Evolutionary conservation across 2,113 vertebrate genomes (phyloP), one percentile per base, ranked within the genome.

Genomic region (Spea multiplicata): DNA sequence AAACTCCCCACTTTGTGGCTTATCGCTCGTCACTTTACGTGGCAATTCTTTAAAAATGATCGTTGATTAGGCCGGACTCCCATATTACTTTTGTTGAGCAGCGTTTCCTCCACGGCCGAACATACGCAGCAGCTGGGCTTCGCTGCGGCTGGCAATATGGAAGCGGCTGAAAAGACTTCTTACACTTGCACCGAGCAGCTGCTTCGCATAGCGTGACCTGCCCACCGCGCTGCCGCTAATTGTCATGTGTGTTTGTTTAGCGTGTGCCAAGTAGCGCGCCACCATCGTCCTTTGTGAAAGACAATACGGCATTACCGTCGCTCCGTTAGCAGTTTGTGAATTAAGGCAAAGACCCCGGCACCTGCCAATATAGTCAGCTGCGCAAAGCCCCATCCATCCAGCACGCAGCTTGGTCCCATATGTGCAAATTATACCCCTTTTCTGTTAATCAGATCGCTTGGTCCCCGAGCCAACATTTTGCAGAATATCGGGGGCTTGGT

Each of bases 331-430:
- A 46, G 48, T 66, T 52, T 73, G 49, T 80, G 62, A 7, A 53
- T 45, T 64, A 48, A 14, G 48, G 46, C 55, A 71, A 49, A 48
- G 47, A 7, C 66, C 71, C 52, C 48, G 16, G 44, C 66, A 47
- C 30, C 10, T 80, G 76, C 77, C 77, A 80, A 45, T 66, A 8
- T 64, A 65, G 48, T 79, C 70, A 80, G 71, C 62, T 72, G 77
- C 55, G 70, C 72, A 30, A 46, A 57, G 49, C 70, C 17, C 30
- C 30, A 30, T 30, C 30, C 44, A 73, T 10, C 52, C 64, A 47
- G 47, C 52, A 45, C 65, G 67, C 69, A 73, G 62, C 77, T 67
- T 48, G 61, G 61, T 14, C 76, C 69, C 57, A 71, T 50, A 55
- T 66, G 68, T 72, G 48, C 68, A 65, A 65, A 78, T 72, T 70